Evolutionary conservation across 2,888 invertebrate species (phyloP).

Genomic region (Chymomyza procnemis): DNA sequence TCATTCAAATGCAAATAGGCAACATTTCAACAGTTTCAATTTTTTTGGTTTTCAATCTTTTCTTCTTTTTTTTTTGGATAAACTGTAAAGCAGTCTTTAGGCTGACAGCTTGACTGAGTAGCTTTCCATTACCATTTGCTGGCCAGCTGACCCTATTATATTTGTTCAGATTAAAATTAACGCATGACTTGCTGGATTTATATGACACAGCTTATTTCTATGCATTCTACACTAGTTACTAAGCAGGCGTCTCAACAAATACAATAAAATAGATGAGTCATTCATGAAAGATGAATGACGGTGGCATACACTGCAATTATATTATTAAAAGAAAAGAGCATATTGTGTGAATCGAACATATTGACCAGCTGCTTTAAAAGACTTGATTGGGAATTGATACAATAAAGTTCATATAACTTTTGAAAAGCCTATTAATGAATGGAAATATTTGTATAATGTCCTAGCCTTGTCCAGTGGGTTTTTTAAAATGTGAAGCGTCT

Average conservation of each 20-base stretch:
- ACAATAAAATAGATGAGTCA: background rate
- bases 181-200: conserved; percentile 6
- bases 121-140: background rate
- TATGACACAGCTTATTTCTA: background rate
- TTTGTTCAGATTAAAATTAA: conserved; percentile 3
- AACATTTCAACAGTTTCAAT: background rate
- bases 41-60: background rate
- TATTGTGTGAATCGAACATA: too few relatives aligned
- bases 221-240: background rate
- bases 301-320: background rate
- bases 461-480: too few relatives aligned
- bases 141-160: conserved; percentile 8
- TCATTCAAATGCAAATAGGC: conserved; percentile 4
- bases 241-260: background rate
- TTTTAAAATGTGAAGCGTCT: too few relatives aligned
- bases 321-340: background rate
- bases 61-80: background rate
- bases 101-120: background rate
- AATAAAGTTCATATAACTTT: too few relatives aligned
- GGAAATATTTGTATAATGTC: too few relatives aligned
- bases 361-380: too few relatives aligned
- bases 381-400: too few relatives aligned
- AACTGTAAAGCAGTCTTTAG: background rate
- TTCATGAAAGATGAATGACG: background rate
- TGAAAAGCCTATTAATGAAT: too few relatives aligned